Evolutionary conservation across 37 sponge, comb jelly and placozoan genomes (phyloP), one percentile per base, ranked within the genome.

Genomic region (Theonella swinhoei): DNA sequence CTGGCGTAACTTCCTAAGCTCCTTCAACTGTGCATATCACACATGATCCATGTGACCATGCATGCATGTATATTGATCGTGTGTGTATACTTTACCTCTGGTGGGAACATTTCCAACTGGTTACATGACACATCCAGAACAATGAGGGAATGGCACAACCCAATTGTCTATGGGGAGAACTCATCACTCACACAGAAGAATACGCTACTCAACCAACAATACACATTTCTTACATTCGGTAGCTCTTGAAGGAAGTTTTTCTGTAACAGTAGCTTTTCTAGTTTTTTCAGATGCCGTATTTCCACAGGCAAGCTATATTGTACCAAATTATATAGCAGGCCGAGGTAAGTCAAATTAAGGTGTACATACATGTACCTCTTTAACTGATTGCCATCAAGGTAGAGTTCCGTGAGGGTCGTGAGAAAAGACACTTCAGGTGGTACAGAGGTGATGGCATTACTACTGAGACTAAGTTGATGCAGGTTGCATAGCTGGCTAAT

Each of bases 91-190:
- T 70, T 11, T 63, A 89, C 81, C 80, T 84, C 85, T 29, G 47
- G 3, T 22, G 91, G 91, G 40, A 91, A 91, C 35, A 74, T 28
- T 62, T 86, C 82, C 38, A 91, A 26, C 7, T 63, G 39, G 74
- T 91, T 91, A 41, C 87, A 42, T 34, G 91, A 86, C 62, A 91
- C 87, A 64, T 91, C 91, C 59, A 86, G 39, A 4, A 78, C 79
- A 29, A 22, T 14, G 58, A 91, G 74, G 0, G 59, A 26, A 3
- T 19, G 32, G 68, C 91, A 91, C 26, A 39, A 78, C 34, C 87
- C 76, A 31, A 91, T 77, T 36, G 63, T 58, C 87, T 86, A 38
- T 20, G 31, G 33, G 0, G 26, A 0, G 37, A 30, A 47, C 2
- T 4, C 1, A n/a, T n/a, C 29, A 32, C 30, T 2, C 25, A 24